Conservation (phyloP, 2,797 vertebrate species). For the Enteromius afrohamiltoni region DNA sequence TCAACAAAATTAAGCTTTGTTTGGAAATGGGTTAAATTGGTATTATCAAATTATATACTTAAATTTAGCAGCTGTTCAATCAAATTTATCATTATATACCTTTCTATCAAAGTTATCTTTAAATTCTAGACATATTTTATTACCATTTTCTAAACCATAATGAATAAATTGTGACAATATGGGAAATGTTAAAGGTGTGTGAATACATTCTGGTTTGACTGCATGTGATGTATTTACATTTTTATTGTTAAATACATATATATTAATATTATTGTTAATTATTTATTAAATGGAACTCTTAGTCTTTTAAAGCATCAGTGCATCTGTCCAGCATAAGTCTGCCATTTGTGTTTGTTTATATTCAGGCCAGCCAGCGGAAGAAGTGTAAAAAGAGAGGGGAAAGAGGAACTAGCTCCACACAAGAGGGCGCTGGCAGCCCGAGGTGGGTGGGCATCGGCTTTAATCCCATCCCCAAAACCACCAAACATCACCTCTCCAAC, state of each 20-base stretch:
- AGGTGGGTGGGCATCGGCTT: background rate
- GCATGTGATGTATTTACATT: background rate
- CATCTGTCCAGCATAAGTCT: background rate
- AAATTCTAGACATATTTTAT: background rate
- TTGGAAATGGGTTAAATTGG: no score
- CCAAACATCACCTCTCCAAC: background rate
- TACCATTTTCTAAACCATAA: background rate
- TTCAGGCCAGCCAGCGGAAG: constrained; percentile 50
- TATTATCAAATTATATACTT: no score
- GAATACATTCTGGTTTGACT: no score
- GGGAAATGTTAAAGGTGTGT: background rate
- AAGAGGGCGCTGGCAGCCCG: constrained; percentile 33
- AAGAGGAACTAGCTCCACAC: constrained; percentile 19
- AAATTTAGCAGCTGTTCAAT: no score
- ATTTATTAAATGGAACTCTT: background rate
- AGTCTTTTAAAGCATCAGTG: background rate
- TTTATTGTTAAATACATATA: background rate
- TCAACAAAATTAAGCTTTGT: no score
- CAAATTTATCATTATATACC: background rate
- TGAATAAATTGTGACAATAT: background rate
- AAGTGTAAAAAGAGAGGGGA: constrained; percentile 18
- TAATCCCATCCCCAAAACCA: constrained; percentile 28
- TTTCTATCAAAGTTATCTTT: background rate
- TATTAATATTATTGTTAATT: no score
- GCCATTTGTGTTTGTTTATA: background rate